Evolutionary conservation across 2,113 vertebrate species (phyloP).

Genomic region (Apodemus sylvaticus): DNA sequence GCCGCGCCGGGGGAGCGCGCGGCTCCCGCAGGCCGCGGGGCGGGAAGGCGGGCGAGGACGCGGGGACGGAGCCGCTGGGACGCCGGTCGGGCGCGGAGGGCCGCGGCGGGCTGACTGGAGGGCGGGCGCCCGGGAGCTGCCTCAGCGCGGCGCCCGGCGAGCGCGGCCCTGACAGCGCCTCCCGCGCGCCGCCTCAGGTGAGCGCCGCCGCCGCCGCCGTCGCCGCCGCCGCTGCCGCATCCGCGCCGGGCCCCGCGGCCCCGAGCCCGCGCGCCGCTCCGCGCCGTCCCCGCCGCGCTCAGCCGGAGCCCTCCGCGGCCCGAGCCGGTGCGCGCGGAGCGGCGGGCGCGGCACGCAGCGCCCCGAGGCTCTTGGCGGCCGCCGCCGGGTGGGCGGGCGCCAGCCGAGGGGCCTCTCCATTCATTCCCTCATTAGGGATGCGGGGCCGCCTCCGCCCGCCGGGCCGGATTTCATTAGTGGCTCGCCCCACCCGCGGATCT

Average conservation of each 20-base stretch:
- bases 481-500: constrained; percentile 40
- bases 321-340: constrained; percentile 59
- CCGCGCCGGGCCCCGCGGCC: constrained; percentile 41
- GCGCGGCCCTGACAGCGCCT: constrained; percentile 54
- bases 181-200: constrained; percentile 44
- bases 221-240: constrained; percentile 5
- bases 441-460: constrained; percentile 60
- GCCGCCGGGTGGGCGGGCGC: constrained; percentile 74
- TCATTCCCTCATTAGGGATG: constrained; percentile 77
- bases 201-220: neutral
- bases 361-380: constrained; percentile 64
- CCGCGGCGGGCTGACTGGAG: neutral
- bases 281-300: neutral
- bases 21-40: constrained; percentile 37
- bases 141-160: constrained; percentile 43
- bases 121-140: constrained; percentile 47
- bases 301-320: constrained; percentile 35
- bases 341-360: constrained; percentile 69
- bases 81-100: neutral
- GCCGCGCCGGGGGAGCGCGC: constrained; percentile 30
- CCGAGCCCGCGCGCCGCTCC: neutral
- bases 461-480: constrained; percentile 24
- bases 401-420: constrained; percentile 70
- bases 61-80: neutral
- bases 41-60: constrained; percentile 35